These are phyloP conservation scores for Bufo gargarizans DNA, from an alignment of 2,113 vertebrate genomes.

Conservation along the genomic window DNA sequence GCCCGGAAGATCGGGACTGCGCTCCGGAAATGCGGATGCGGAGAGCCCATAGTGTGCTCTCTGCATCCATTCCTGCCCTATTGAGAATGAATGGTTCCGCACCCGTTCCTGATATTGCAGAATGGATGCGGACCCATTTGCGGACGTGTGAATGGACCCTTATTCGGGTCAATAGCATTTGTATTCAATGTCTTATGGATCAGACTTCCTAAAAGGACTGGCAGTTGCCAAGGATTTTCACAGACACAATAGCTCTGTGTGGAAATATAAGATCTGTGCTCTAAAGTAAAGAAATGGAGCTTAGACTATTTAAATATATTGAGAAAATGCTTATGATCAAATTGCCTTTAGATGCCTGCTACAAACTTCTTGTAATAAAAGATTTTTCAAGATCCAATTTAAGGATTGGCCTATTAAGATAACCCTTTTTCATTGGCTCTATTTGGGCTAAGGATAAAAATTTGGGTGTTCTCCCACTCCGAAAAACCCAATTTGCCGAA, in stretches of 20 bases:
- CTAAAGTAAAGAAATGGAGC: not conserved
- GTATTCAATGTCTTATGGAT: not conserved
- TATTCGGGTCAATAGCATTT: not conserved
- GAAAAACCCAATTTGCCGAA: not conserved
- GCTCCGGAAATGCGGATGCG: too few relatives aligned
- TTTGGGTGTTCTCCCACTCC: not conserved
- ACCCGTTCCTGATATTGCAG: too few relatives aligned
- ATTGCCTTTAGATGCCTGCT: too few relatives aligned
- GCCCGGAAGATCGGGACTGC: too few relatives aligned
- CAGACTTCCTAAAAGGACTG: not conserved
- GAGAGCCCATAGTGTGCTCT: too few relatives aligned
- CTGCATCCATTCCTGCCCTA: too few relatives aligned
- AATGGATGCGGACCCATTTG: too few relatives aligned
- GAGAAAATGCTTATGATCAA: not conserved
- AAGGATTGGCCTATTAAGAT: not conserved
- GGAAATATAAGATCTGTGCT: not conserved
- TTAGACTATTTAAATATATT: not conserved
- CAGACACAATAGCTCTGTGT: not conserved
- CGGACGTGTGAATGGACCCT: not conserved
- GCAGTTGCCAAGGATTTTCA: not conserved
- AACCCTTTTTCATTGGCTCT: not conserved
- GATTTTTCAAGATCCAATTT: not conserved
- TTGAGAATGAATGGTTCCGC: too few relatives aligned
- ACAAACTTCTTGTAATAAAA: too few relatives aligned
- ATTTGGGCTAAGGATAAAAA: not conserved